A percentile compares a stretch with the other conserved stretches of the same genome.
Conservation (phyloP, 2,113 vertebrate genomes). For the Bombycilla garrulus region DNA sequence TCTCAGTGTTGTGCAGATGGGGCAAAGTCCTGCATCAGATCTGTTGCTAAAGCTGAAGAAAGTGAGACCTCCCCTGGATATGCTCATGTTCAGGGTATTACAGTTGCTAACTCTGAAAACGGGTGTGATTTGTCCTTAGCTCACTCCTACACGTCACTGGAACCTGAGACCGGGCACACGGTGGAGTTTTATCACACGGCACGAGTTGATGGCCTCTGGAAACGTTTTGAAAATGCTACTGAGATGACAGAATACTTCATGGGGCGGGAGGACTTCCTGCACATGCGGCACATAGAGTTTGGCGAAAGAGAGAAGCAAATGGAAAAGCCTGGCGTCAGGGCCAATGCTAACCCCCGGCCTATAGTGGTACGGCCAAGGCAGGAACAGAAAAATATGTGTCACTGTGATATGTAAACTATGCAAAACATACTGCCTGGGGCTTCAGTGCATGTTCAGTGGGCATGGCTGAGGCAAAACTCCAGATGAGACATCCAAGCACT, state of each 20-base stretch:
- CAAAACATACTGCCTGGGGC: not conserved
- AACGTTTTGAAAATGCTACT: conserved; percentile 53
- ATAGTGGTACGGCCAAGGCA: conserved; percentile 63
- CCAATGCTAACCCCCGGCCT: conserved; percentile 20
- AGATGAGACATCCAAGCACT: not conserved
- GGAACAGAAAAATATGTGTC: not conserved
- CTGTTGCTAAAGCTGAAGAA: not conserved
- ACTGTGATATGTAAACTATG: not conserved
- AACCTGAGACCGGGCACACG: conserved; percentile 65
- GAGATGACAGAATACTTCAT: conserved; percentile 80
- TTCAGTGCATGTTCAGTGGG: not conserved
- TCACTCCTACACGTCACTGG: conserved; percentile 73
- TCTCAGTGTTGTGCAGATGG: not conserved
- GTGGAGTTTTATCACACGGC: conserved; percentile 80
- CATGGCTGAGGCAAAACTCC: not conserved
- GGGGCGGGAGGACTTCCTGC: conserved; percentile 80
- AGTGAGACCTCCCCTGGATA: not conserved
- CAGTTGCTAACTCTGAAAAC: not conserved
- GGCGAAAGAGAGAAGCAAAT: conserved; percentile 11
- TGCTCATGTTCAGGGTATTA: not conserved
- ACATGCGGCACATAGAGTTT: conserved; percentile 68
- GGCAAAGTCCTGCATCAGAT: not conserved
- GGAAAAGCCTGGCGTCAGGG: not conserved
- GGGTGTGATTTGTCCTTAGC: conserved; percentile 37
- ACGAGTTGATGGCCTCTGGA: conserved; percentile 75